Evolutionary conservation across 2,113 vertebrate species (phyloP).

Genomic region (Odocoileus hemionus): DNA sequence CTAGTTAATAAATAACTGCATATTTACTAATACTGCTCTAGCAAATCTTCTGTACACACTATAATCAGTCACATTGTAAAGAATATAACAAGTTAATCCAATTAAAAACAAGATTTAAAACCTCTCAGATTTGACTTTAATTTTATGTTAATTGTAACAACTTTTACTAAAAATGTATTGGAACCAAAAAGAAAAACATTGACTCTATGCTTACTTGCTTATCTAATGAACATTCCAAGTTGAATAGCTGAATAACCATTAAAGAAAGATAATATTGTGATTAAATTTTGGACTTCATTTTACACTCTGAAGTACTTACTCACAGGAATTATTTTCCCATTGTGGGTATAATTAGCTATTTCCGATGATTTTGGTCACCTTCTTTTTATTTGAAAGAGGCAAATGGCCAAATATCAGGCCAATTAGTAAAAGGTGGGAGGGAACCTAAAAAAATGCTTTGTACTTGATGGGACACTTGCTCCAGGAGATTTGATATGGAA

Average conservation of each 20-base stretch:
- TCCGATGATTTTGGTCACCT: conserved; percentile 57
- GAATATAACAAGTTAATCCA: neutral
- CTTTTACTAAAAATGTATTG: neutral
- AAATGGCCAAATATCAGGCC: conserved; percentile 47
- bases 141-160: neutral
- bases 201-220: conserved; percentile 1
- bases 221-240: conserved; percentile 57
- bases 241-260: conserved; percentile 36
- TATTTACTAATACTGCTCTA: neutral
- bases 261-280: conserved; percentile 51
- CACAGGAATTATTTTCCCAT: conserved; percentile 63
- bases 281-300: conserved; percentile 55
- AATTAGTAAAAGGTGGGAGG: conserved; percentile 53
- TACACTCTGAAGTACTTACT: conserved; percentile 46
- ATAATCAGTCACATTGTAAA: neutral
- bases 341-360: conserved; percentile 68
- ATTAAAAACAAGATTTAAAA: neutral
- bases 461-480: conserved; percentile 5
- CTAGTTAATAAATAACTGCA: neutral
- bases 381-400: conserved; percentile 66
- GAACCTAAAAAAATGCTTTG: conserved; percentile 34
- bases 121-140: neutral
- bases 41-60: neutral
- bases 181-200: neutral
- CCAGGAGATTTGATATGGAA: conserved; percentile 54